Base-by-base conservation (phyloP, 2,797 vertebrate genomes). In the Rhyacichthys aspro region DNA sequence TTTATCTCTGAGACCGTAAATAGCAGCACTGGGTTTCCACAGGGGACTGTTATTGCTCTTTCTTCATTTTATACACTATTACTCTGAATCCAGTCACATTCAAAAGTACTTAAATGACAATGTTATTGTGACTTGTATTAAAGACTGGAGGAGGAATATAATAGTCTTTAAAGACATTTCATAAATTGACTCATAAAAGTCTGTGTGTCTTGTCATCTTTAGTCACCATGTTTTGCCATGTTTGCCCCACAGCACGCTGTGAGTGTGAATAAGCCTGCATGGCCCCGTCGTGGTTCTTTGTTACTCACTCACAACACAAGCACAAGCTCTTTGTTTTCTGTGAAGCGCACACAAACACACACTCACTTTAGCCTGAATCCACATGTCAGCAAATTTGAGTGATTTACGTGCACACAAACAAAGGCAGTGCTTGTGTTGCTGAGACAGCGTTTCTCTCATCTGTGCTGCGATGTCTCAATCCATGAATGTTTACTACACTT, bases 361-460 rank as follows among this genome's bases (percentile, higher is more conserved):
- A 37, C 23, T 43, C 39, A 56, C 54, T 34, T 42, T 33, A 43
- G 10, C 32, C 42, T 19, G 34, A 56, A 56, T 28, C 19, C 42
- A 43, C 28, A 56, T 44, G 28, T 56, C 54, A 44, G 54, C 42
- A 56, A 33, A 19, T 43, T 42, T 56, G 42, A 56, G 15, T 42
- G 52, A 42, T 52, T 37, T 52, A 55, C 44, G 33, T 37, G 37
- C 44, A 50, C 37, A 50, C 37, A 39, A 46, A 47, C 45, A 34
- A 36, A 50, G 18, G 9, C 12, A 15, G 7, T 42, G 39, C 52
- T 41, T 42, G 23, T 42, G 42, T 15, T 43, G 54, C 45, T 34
- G 39, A 53, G 19, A 9, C 47, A 14, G 53, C 14, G 41, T 28
- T 43, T 56, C 41, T 17, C 53, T 55, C 37, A 55, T 55, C 38